Conservation (phyloP, 2,888 invertebrate species). For the Adineta ricciae region DNA sequence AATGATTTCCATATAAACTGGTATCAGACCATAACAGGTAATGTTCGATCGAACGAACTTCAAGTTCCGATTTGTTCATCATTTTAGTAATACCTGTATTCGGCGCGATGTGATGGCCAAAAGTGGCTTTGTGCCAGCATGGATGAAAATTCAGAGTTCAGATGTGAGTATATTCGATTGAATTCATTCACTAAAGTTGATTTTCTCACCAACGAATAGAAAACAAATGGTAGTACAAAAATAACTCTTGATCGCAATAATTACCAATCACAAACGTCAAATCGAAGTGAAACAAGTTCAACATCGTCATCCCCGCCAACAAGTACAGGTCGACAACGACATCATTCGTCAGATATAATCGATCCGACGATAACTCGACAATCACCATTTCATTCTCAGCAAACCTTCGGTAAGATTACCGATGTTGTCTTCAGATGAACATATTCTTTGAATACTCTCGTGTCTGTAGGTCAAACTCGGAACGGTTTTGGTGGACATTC, state of each 20-base stretch:
- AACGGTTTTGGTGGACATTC: not conserved
- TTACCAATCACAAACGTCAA: not conserved
- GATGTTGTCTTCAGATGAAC: no score
- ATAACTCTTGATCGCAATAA: not conserved
- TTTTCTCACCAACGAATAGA: not conserved
- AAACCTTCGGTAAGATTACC: no score
- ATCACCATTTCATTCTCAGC: no score
- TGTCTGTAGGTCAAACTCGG: not conserved
- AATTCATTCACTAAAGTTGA: not conserved
- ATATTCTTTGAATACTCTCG: no score
- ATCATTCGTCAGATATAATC: not conserved
- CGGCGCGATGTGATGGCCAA: constrained; percentile 4
- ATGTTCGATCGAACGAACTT: not conserved
- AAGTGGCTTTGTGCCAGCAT: constrained; percentile 15
- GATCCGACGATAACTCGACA: constrained; percentile 3
- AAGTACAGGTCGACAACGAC: not conserved
- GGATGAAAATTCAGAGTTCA: constrained; percentile 2
- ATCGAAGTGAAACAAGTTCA: not conserved
- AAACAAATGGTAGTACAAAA: not conserved
- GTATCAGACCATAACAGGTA: not conserved
- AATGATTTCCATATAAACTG: not conserved
- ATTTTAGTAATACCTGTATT: no score
- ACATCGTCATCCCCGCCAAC: not conserved
- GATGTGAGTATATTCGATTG: not conserved
- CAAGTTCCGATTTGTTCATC: no score